Percentiles rank a stretch among this genome's conserved stretches.
These are phyloP conservation scores for Hesperia comma DNA, from an alignment of 2,888 invertebrate species.

Conservation along the genomic window DNA sequence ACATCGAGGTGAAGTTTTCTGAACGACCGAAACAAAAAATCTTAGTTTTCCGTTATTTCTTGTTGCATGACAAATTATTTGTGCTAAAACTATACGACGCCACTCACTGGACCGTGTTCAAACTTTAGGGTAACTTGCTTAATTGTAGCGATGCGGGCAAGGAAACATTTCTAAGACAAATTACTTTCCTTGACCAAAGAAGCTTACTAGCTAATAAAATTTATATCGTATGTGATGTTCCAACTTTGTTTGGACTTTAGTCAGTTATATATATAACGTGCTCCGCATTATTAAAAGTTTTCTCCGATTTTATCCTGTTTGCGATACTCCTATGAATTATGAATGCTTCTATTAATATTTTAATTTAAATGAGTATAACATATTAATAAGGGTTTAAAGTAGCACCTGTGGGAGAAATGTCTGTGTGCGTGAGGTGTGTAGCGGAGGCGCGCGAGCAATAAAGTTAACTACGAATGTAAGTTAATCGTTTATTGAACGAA, in stretches of 20 bases:
- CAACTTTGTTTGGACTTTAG: background rate
- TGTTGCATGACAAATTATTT: background rate
- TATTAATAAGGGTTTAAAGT: no score
- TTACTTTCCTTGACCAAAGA: conserved; percentile 12
- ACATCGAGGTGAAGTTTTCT: no score
- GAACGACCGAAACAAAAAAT: no score
- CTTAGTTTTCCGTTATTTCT: no score
- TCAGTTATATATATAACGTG: background rate
- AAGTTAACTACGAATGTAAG: no score
- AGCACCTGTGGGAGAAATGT: no score
- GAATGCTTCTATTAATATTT: no score
- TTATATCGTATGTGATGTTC: background rate
- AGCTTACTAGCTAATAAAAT: background rate
- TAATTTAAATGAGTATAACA: no score
- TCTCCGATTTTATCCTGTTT: background rate
- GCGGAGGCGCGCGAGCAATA: no score
- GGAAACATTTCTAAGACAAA: conserved; percentile 17
- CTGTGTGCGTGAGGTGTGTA: no score
- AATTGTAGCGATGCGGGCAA: conserved; percentile 18
- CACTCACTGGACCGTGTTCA: conserved; percentile 2
- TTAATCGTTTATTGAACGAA: no score
- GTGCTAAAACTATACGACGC: background rate
- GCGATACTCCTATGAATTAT: no score
- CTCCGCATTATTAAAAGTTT: background rate
- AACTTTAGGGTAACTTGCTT: conserved; percentile 17